phyloP scores from a whole-genome alignment of 2,797 vertebrate species.

The Liparis tanakae region DNA sequence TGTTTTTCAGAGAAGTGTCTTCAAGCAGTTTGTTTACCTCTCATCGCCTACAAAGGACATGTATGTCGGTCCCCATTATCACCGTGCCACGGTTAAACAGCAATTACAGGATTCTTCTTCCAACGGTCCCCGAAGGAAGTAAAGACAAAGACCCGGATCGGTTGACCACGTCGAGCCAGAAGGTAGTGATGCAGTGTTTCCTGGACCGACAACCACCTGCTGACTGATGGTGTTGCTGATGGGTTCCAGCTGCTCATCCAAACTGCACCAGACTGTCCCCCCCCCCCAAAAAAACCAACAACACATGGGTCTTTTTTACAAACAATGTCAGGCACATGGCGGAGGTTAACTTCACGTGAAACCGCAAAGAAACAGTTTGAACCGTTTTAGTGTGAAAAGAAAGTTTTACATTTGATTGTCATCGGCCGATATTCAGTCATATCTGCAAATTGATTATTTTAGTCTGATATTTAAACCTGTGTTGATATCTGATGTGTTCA shows the following conservation, averaged over 20 bases:
- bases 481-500: no score
- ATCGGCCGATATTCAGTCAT: no score
- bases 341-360: no score
- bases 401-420: no score
- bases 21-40: background rate
- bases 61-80: background rate
- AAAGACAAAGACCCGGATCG: background rate
- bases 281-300: background rate
- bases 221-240: background rate
- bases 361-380: no score
- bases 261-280: background rate
- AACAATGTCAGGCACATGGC: background rate
- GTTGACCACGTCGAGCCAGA: background rate
- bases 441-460: no score
- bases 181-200: background rate
- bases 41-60: background rate
- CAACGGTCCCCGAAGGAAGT: background rate
- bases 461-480: no score
- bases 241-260: background rate
- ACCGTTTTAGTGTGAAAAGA: no score
- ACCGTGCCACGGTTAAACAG: background rate
- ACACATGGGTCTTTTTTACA: background rate
- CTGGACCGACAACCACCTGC: background rate
- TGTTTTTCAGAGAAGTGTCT: background rate
- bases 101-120: background rate